Base-by-base conservation (phyloP, 2,113 vertebrate genomes). In the Aptenodytes patagonicus region DNA sequence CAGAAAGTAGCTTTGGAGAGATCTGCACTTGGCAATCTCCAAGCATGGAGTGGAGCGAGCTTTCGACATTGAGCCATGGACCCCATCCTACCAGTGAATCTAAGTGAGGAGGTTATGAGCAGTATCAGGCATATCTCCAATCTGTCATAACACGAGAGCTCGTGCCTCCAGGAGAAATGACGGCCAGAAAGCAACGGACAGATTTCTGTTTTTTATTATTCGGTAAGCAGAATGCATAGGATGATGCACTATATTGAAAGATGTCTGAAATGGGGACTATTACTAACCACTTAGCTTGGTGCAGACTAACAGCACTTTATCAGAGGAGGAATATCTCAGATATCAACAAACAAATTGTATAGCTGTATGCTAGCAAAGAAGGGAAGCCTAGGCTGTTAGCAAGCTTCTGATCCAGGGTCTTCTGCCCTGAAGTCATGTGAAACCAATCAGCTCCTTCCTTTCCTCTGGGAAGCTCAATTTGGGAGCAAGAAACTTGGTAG, bases 1-100 rank as follows among this genome's bases (percentile, higher is more conserved):
- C 47, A 75, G 36, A 36, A 81, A 83, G 60, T 2, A 29, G 5
- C 14, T 81, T 19, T 88, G 72, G 64, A 88, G 79, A 84, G 9
- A 34, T 55, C 62, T 73, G 26, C 61, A 55, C 62, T 22, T 60
- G 69, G 64, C 22, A 73, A 24, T 22, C 69, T 89, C 60, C 26
- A 51, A 64, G 28, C 29, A 10, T 9, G 51, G 80, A 88, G 44
- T 0, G 0, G 14, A 46, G 4, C 11, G 20, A 73, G 32, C 68
- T 44, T 78, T 66, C 55, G 62, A 7, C 38, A 36, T 20, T 0
- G 2, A 77, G n/a, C 20, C 24, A 47, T 10, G 38, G 60, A 82
- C 22, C 29, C 42, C 64, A 28, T 52, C 54, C 71, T 40, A 17
- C 7, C 34, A 40, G 29, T 32, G 61, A 46, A 51, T 58, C 21